Evolutionary conservation across 2,888 invertebrate species (phyloP).

Genomic region (Phortica okadai): DNA sequence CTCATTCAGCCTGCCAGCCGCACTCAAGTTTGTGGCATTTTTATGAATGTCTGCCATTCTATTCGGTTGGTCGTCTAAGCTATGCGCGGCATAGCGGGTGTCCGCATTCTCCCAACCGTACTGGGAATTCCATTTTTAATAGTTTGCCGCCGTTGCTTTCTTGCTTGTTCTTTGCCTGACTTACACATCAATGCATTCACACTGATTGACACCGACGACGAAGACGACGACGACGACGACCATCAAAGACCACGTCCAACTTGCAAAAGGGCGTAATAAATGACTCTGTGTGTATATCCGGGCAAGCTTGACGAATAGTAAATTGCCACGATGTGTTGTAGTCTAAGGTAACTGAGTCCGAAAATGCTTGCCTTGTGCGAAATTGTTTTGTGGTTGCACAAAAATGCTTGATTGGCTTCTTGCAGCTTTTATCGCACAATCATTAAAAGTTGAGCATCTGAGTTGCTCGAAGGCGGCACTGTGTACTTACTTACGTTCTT

Average conservation of each 20-base stretch:
- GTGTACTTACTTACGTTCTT: conserved; percentile 52
- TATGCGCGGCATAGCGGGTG: conserved; percentile 14
- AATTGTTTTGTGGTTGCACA: no score
- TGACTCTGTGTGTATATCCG: no score
- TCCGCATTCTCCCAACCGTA: neutral
- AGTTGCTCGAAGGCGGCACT: conserved; percentile 12
- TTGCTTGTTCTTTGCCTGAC: neutral
- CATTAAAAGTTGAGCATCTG: neutral
- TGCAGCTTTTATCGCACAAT: no score
- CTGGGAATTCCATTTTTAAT: conserved; percentile 12
- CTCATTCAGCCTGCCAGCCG: neutral
- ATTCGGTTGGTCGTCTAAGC: conserved; percentile 11
- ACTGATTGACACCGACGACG: neutral
- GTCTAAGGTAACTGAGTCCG: no score
- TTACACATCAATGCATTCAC: neutral
- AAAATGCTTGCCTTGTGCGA: no score
- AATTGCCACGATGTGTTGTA: no score
- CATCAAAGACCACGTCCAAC: neutral
- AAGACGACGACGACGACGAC: neutral
- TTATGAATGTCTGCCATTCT: conserved; percentile 33
- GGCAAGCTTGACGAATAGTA: no score
- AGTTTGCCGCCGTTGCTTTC: neutral
- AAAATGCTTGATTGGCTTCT: no score
- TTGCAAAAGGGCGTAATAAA: neutral
- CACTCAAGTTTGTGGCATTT: conserved; percentile 32